These are phyloP conservation scores for Diplodus sargus DNA, from an alignment of 2,797 vertebrate species.

Conservation along the genomic window DNA sequence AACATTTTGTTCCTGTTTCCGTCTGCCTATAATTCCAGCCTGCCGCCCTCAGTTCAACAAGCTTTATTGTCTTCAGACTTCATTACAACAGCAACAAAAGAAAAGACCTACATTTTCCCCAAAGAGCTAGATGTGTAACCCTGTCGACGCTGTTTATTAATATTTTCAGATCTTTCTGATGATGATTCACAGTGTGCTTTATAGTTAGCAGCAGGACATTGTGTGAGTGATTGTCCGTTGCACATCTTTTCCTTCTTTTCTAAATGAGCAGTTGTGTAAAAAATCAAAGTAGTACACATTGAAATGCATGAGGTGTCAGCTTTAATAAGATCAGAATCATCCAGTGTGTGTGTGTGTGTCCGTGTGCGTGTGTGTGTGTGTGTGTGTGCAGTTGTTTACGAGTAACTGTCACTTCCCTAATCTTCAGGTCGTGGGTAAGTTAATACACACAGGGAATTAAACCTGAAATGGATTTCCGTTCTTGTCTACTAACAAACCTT, in stretches of 20 bases:
- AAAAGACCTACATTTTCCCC: slow-evolving; percentile 7
- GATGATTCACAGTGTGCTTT: not conserved
- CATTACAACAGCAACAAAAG: slow-evolving; percentile 33
- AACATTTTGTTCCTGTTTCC: slow-evolving; percentile 61
- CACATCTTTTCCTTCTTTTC: not conserved
- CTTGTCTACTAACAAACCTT: slow-evolving; percentile 16
- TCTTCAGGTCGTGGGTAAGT: slow-evolving; percentile 24
- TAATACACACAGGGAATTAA: slow-evolving; percentile 50
- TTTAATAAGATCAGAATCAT: slow-evolving; percentile 36
- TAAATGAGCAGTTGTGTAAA: not conserved
- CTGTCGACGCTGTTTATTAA: slow-evolving; percentile 12
- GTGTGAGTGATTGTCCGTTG: not conserved
- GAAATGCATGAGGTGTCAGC: slow-evolving; percentile 28
- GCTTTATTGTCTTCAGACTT: slow-evolving; percentile 56
- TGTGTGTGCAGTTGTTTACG: slow-evolving; percentile 11
- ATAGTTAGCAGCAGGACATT: not conserved
- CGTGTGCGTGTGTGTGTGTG: slow-evolving; percentile 1
- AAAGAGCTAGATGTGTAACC: slow-evolving; percentile 1
- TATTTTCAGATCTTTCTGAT: not conserved
- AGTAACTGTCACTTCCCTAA: slow-evolving; percentile 26
- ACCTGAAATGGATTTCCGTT: slow-evolving; percentile 43
- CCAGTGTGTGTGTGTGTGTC: not conserved
- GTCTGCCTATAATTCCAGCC: slow-evolving; percentile 49
- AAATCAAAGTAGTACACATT: slow-evolving; percentile 12
- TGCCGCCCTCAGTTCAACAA: slow-evolving; percentile 31